Base-by-base conservation (phyloP, 2,888 invertebrate species). In the Xanthorhoe spadicearia region DNA sequence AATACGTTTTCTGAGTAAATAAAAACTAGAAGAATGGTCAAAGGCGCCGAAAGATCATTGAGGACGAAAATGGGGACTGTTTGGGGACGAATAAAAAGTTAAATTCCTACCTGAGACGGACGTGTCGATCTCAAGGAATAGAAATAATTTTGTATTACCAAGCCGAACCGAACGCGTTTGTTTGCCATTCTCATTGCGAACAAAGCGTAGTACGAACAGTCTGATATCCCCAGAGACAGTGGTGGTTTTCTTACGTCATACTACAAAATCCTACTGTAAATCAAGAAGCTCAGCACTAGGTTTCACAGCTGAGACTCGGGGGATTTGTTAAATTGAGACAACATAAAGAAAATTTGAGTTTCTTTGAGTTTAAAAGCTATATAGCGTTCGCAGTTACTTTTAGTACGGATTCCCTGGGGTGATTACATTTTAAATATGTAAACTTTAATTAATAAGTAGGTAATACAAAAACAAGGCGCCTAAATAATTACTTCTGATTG, bases 101-200 rank as follows among this genome's bases (percentile, higher is more conserved):
- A 19, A 60, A 43, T 61, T 57, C 32, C 50, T 64, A 68, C 68
- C 68, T 68, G 67, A 60, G 60, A 59, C 53, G 58, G 56, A 71
- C 69, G 66, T 68, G 69, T 68, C 64, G 69, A 76, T 74, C 69
- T 73, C 68, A 64, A 68, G 64, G 59, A 69, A 58, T 56, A 55
- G 59, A 48, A 68, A 67, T 64, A 66, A 69, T 70, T n/a, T 71
- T 71, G 65, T 74, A 69, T 76, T 69, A 71, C 68, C 63, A 71
- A 64, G 69, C 68, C 15, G 57, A 67, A 65, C 72, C 64, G 60
- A 66, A 69, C 75, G 79, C 78, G 75, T 76, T 80, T 87, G 84
- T 86, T 87, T 86, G 84, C 84, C 77, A 83, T 87, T 85, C 85
- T 82, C 83, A 78, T 79, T 78, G 82, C 77, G 83, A 84, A 89